Conservation (phyloP, 2,113 vertebrate species). For the Lamprotornis superbus region DNA sequence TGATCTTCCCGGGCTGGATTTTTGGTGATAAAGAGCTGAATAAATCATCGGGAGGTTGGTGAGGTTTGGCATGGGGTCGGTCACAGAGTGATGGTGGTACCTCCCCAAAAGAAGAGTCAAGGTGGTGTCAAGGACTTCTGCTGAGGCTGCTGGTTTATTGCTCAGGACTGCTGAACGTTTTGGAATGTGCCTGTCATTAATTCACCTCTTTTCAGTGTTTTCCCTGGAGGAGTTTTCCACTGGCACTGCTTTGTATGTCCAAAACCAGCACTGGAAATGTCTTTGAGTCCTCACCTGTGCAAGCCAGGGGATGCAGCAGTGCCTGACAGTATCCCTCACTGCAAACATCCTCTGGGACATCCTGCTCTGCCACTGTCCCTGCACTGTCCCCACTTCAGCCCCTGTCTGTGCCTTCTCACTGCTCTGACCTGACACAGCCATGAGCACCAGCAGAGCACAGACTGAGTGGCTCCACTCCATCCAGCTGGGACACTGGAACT, state of each 20-base stretch:
- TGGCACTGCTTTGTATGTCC: background rate
- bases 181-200: background rate
- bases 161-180: background rate
- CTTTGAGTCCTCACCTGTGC: accelerated
- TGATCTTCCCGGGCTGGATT: background rate
- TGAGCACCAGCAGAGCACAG: background rate
- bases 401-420: accelerated
- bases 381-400: background rate
- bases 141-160: background rate
- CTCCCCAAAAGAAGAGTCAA: background rate
- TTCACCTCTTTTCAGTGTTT: background rate
- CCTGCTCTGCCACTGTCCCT: background rate
- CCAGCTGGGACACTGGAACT: accelerated
- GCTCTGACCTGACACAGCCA: accelerated
- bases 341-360: background rate
- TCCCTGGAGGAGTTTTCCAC: background rate
- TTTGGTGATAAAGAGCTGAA: background rate
- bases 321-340: accelerated
- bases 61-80: accelerated
- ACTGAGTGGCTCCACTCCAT: accelerated
- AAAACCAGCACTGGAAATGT: background rate
- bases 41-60: too few species aligned
- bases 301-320: background rate
- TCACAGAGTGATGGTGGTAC: background rate
- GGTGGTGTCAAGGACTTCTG: background rate